Evolutionary conservation across 2,797 vertebrate species (phyloP).

Genomic region (Fistularia commersonii): DNA sequence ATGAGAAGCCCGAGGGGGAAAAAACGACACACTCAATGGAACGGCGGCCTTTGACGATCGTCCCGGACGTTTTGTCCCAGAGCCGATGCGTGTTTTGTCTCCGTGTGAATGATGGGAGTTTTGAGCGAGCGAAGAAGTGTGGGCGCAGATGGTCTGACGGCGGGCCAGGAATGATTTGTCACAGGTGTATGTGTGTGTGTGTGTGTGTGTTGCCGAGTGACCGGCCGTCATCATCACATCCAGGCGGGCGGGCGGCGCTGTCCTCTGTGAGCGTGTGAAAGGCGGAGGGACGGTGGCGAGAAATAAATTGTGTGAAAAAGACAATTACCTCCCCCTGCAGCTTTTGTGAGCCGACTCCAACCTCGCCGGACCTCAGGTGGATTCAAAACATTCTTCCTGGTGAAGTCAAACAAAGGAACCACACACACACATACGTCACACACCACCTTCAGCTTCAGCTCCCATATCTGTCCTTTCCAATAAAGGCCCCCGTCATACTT

Average conservation of each 20-base stretch:
- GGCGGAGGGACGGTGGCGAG: background rate
- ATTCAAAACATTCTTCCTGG: too few species aligned
- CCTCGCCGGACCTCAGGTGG: background rate
- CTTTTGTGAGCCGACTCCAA: constrained; percentile 3
- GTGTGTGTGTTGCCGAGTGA: constrained; percentile 18
- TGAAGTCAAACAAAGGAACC: too few species aligned
- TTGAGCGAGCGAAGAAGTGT: constrained; percentile 10
- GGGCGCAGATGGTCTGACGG: constrained; percentile 62
- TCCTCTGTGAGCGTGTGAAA: constrained; percentile 9
- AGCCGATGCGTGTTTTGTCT: constrained; percentile 9
- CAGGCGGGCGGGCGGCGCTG: background rate
- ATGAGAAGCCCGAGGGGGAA: too few species aligned
- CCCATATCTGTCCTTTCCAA: too few species aligned
- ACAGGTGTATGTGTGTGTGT: constrained; percentile 21
- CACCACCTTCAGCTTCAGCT: too few species aligned
- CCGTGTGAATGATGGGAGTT: constrained; percentile 13
- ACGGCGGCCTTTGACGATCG: constrained; percentile 1
- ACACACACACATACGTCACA: too few species aligned
- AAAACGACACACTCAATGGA: too few species aligned
- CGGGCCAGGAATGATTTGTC: constrained; percentile 61
- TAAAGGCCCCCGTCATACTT: too few species aligned
- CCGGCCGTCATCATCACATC: constrained; percentile 34
- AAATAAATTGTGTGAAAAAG: constrained; percentile 26
- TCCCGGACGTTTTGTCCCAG: constrained; percentile 5
- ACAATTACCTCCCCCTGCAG: constrained; percentile 3